A percentile compares a stretch with the other conserved stretches of the same genome.
Conservation (phyloP, 2,888 invertebrate species). For the Fissipunctia ypsillon region DNA sequence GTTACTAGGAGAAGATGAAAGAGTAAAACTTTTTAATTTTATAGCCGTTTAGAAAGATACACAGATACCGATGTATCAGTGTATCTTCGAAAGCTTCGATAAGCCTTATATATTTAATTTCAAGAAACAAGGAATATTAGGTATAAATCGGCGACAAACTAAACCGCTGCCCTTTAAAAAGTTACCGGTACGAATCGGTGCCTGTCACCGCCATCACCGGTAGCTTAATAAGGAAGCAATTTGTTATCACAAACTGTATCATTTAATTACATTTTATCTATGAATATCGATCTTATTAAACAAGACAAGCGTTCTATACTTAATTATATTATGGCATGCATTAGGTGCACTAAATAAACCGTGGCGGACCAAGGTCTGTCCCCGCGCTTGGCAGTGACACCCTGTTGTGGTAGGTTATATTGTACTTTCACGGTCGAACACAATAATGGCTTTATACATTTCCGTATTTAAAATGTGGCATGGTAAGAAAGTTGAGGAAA, state of each 20-base stretch:
- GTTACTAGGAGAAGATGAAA: background rate
- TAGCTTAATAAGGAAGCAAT: background rate
- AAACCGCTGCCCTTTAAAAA: background rate
- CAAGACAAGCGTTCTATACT: conserved; percentile 56
- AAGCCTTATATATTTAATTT: background rate
- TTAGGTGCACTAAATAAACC: conserved; percentile 71
- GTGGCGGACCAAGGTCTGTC: conserved; percentile 55
- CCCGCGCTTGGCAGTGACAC: conserved; percentile 67
- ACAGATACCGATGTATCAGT: no score
- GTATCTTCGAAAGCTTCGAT: no score
- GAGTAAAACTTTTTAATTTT: background rate
- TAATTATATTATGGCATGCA: conserved; percentile 66
- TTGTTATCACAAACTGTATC: conserved; percentile 18
- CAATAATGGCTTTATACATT: conserved; percentile 35
- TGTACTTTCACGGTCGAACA: conserved; percentile 48
- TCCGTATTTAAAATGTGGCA: conserved; percentile 36
- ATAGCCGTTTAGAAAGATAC: background rate
- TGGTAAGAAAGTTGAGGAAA: conserved; percentile 7
- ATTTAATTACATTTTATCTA: conserved; percentile 26
- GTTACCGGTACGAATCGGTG: background rate
- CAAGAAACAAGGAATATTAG: background rate
- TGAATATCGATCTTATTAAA: conserved; percentile 40
- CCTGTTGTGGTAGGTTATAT: conserved; percentile 38
- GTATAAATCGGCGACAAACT: no score
- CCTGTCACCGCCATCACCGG: conserved; percentile 16